Percentiles rank a stretch among this genome's conserved stretches.
Conservation (phyloP, 2,888 invertebrate genomes). For the Augochlorella aurata region DNA sequence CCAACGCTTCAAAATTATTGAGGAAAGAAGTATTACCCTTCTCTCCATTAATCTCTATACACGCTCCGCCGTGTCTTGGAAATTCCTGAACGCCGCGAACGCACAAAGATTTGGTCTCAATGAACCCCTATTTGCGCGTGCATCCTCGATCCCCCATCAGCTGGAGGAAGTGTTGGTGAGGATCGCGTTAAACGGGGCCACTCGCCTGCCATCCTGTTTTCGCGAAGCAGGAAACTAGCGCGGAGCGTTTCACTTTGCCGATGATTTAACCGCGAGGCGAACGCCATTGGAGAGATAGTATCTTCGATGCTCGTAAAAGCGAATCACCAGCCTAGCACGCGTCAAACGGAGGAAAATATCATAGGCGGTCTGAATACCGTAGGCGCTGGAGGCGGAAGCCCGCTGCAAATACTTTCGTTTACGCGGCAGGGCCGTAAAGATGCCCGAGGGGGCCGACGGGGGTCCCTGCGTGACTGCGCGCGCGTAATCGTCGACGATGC, state of each 20-base stretch:
- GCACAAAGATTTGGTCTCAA: neutral
- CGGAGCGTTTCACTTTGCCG: slow-evolving; percentile 30
- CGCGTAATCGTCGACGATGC: slow-evolving; percentile 48
- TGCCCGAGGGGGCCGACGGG: slow-evolving; percentile 26
- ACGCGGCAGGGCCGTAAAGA: slow-evolving; percentile 51
- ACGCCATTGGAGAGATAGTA: slow-evolving; percentile 4
- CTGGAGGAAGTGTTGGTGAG: neutral
- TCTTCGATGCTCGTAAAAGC: slow-evolving; percentile 48
- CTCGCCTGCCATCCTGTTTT: neutral
- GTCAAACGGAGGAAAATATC: slow-evolving; percentile 54
- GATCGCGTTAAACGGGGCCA: neutral
- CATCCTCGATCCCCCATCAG: neutral
- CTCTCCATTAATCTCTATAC: too few species aligned
- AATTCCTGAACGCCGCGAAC: neutral
- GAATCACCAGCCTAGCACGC: slow-evolving; percentile 38
- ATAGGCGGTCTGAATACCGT: slow-evolving; percentile 40
- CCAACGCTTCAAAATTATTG: too few species aligned
- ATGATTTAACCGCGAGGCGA: slow-evolving; percentile 20
- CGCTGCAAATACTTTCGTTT: slow-evolving; percentile 56
- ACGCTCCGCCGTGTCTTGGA: neutral
- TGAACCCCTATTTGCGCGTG: neutral
- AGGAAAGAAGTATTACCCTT: too few species aligned
- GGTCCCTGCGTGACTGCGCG: slow-evolving; percentile 19
- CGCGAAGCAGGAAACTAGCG: slow-evolving; percentile 21
- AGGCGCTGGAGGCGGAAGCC: slow-evolving; percentile 39